Evolutionary conservation across 2,797 vertebrate species (phyloP), one percentile per base, ranked within the genome.

Genomic region (Gadopsis marmoratus): DNA sequence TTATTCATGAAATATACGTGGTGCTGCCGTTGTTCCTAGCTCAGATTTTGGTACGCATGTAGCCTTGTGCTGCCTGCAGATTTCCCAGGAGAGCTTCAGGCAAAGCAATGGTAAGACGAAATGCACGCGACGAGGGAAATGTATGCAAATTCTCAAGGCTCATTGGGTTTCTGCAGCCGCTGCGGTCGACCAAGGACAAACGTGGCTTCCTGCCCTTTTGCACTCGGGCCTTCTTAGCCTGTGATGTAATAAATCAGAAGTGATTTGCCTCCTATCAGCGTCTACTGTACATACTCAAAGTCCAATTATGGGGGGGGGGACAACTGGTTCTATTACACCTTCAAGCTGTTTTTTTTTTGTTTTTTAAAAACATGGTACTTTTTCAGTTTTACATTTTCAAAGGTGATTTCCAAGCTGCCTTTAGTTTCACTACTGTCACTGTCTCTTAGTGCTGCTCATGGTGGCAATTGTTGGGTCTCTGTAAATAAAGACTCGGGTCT

Each of bases 81-180:
- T 89, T 88, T 90, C 82, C 87, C 82, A 37, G 2, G 35, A 86
- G 73, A 71, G 45, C 41, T 12, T 11, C 55, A 48, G 78, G 74
- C 71, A 73, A 51, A 75, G 76, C 68, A 37, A 48, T 47, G 51
- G 58, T 31, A 65, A 67, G 33, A 68, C 69, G 82, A 81, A 82
- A 67, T 33, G 45, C 21, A 11, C 63, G 75, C 56, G 2, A 4
- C 16, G 47, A 50, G 19, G 47, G 65, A 92, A 91, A 92, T 90
- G 35, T 76, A 94, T 92, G 93, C 81, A 95, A 95, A 95, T 93
- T 60, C 71, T 79, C 23, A 0, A 53, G 66, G 68, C 67, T 70
- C 8, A 0, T 71, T 71, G 79, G 60, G 74, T 87, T 83, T 78
- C 74, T 64, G 37, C 81, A 53, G 65, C 78, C 69, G 31, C 85